Evolutionary conservation across 2,113 vertebrate species (phyloP).

Genomic region (Willisornis vidua): DNA sequence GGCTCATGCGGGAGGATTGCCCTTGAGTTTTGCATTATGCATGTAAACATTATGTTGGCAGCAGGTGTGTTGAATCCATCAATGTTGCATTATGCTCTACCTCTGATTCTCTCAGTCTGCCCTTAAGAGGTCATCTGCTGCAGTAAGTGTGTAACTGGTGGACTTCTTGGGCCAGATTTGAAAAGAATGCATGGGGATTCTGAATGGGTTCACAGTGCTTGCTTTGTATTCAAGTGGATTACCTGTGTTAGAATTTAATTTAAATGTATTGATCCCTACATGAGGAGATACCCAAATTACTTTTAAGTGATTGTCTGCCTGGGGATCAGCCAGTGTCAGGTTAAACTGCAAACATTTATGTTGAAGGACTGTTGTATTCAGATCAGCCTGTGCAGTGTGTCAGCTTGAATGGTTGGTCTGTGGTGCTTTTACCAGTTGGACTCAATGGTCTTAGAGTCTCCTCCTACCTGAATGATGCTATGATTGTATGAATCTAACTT

Average conservation of each 20-base stretch:
- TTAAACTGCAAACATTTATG: neutral
- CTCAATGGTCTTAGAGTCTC: neutral
- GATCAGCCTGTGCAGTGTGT: neutral
- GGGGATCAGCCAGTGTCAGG: neutral
- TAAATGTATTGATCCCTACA: neutral
- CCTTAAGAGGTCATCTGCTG: neutral
- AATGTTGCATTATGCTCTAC: neutral
- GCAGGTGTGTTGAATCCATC: neutral
- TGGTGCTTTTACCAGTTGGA: neutral
- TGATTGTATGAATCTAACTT: neutral
- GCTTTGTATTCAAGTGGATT: neutral
- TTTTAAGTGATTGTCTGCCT: neutral
- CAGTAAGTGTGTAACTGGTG: neutral
- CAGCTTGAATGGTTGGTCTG: neutral
- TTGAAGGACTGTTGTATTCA: neutral
- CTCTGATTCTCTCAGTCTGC: neutral
- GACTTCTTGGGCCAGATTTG: neutral
- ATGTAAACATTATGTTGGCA: neutral
- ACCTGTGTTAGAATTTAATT: neutral
- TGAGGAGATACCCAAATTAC: neutral
- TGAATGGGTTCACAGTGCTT: neutral
- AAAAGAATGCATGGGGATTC: neutral
- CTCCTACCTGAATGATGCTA: neutral
- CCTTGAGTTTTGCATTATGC: neutral
- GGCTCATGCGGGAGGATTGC: neutral